Percentiles rank a stretch among this genome's conserved stretches.
phyloP scores from a whole-genome alignment of 2,888 invertebrate genomes.

The Acanthosoma haemorrhoidale region DNA sequence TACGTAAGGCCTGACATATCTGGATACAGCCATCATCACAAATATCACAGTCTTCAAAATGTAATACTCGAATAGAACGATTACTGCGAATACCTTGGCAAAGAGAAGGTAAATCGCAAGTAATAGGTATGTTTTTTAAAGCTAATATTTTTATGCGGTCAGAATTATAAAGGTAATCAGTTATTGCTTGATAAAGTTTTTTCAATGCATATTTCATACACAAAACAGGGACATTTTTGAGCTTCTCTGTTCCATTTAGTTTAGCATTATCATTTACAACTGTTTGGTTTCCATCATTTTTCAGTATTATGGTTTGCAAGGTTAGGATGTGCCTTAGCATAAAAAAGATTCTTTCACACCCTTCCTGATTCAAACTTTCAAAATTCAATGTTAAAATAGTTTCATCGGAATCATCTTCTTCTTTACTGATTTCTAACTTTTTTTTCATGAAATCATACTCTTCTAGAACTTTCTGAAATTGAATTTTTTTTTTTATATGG shows the following conservation, averaged over 20 bases:
- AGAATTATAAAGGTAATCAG: slow-evolving; percentile 19
- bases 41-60: slow-evolving; percentile 19
- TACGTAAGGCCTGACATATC: slow-evolving; percentile 15
- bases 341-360: slow-evolving; percentile 6
- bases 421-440: background rate
- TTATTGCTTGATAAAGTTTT: slow-evolving; percentile 1
- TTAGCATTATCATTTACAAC: background rate
- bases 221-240: background rate
- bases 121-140: slow-evolving; percentile 6
- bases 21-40: slow-evolving; percentile 15
- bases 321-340: background rate
- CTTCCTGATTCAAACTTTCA: background rate
- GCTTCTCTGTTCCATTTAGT: background rate
- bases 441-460: slow-evolving; percentile 14
- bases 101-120: background rate
- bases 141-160: slow-evolving; percentile 14
- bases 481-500: background rate
- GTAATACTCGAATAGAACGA: slow-evolving; percentile 15
- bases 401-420: background rate
- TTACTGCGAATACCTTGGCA: background rate
- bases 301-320: background rate
- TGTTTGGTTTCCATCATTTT: background rate
- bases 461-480: slow-evolving; percentile 9
- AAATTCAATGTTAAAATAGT: background rate
- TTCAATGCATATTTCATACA: background rate